A percentile compares a stretch with the other conserved stretches of the same genome.
Conservation (phyloP, 2,888 invertebrate genomes). For the Caenorhabditis panamensis region DNA sequence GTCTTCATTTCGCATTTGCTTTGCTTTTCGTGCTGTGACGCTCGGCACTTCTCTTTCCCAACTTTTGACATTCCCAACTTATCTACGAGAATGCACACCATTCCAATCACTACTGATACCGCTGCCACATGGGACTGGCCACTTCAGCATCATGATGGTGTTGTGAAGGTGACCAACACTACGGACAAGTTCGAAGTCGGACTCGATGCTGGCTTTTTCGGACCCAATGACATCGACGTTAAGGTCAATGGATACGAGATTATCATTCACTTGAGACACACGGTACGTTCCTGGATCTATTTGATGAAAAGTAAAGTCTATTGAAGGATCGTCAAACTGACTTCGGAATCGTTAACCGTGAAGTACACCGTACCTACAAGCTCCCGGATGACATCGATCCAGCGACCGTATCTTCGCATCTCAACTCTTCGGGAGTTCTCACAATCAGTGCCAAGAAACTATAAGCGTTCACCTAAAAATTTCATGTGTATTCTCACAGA, state of each 20-base stretch:
- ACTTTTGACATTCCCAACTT: not conserved
- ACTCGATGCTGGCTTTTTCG: constrained; percentile 67
- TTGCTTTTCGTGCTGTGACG: constrained; percentile 7
- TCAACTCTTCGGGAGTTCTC: constrained; percentile 72
- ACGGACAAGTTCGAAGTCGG: constrained; percentile 69
- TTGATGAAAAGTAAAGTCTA: not conserved
- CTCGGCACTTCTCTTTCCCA: not conserved
- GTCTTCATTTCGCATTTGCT: constrained; percentile 24
- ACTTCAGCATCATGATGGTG: constrained; percentile 60
- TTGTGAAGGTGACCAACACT: constrained; percentile 65
- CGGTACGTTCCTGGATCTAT: constrained; percentile 18
- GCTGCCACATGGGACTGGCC: constrained; percentile 62
- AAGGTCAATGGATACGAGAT: constrained; percentile 56
- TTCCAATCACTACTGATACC: constrained; percentile 54
- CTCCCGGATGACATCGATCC: constrained; percentile 73
- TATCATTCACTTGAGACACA: constrained; percentile 62
- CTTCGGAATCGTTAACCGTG: constrained; percentile 72
- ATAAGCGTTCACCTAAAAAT: not conserved
- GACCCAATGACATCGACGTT: constrained; percentile 68
- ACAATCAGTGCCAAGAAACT: constrained; percentile 74
- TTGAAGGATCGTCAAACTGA: constrained; percentile 69
- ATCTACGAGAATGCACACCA: constrained; percentile 27
- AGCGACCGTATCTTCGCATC: constrained; percentile 72
- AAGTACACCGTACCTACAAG: constrained; percentile 74
- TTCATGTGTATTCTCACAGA: not conserved